Percentiles rank a stretch among this genome's conserved stretches.
These are phyloP conservation scores for Pelvicachromis taeniatus DNA, from an alignment of 2,113 vertebrate genomes.

Conservation along the genomic window DNA sequence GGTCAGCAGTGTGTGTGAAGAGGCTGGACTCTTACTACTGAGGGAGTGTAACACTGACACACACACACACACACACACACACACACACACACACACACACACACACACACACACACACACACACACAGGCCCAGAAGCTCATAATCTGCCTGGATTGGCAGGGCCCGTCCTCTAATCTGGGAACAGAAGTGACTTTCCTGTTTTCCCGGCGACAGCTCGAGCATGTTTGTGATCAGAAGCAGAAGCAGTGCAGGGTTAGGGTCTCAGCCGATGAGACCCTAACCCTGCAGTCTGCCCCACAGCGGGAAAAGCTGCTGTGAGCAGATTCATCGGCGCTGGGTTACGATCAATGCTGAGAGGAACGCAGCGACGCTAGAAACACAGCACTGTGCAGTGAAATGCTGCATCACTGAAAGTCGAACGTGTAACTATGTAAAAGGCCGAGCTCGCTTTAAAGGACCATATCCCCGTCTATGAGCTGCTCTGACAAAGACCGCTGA, in stretches of 20 bases:
- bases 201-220: not conserved
- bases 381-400: not conserved
- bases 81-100: not conserved
- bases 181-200: not conserved
- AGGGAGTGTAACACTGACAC: slow-evolving; percentile 48
- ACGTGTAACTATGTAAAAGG: not conserved
- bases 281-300: not conserved
- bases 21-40: slow-evolving; percentile 10
- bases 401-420: not conserved
- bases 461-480: not conserved
- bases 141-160: slow-evolving; percentile 23
- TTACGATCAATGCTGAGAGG: not conserved
- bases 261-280: too few species aligned
- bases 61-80: not conserved
- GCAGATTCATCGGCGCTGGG: not conserved
- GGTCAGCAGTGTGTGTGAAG: slow-evolving; percentile 29
- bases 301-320: not conserved
- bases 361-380: not conserved
- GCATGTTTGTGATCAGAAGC: not conserved
- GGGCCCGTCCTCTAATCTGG: slow-evolving; percentile 7
- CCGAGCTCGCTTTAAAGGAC: not conserved
- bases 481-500: not conserved
- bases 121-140: not conserved
- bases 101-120: not conserved
- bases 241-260: not conserved